Conservation (phyloP, 1,140 invertebrate species). For the Orchestia grillus region DNA sequence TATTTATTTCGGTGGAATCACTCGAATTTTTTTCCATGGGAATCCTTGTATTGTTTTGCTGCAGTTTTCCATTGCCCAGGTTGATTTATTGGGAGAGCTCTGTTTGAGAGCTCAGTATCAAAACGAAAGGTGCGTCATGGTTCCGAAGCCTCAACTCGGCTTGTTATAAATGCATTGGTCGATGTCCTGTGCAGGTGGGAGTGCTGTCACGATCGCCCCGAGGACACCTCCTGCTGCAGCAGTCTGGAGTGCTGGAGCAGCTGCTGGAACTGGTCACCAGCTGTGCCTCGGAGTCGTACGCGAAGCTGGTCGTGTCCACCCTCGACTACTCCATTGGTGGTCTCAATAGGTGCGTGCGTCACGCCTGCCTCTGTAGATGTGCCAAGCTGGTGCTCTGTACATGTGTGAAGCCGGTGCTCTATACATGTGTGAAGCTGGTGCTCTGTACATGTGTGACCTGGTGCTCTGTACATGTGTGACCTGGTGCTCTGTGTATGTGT, state of each 20-base stretch:
- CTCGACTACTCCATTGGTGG: constrained; percentile 86
- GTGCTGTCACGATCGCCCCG: constrained; percentile 15
- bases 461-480: too few species aligned
- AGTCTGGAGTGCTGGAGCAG: constrained; percentile 1
- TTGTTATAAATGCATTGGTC: too few species aligned
- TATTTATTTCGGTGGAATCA: too few species aligned
- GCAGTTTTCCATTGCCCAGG: not conserved
- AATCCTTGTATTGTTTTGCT: not conserved
- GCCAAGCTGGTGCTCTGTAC: too few species aligned
- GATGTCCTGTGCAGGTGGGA: not conserved
- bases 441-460: too few species aligned
- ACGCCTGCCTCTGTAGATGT: constrained; percentile 46
- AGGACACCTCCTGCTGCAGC: not conserved
- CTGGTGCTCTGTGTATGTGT: too few species aligned
- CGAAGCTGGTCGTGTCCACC: constrained; percentile 90
- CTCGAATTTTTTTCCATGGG: not conserved
- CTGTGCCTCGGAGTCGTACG: constrained; percentile 89
- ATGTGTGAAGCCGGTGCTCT: too few species aligned
- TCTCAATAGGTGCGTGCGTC: constrained; percentile 75
- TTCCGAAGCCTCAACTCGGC: too few species aligned
- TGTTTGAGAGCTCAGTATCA: too few species aligned
- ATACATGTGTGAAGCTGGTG: too few species aligned
- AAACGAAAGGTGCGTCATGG: too few species aligned
- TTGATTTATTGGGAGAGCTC: too few species aligned
- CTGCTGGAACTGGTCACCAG: constrained; percentile 79